Evolutionary conservation across 2,113 vertebrate species (phyloP), one percentile per base, ranked within the genome.

Genomic region (Ellobius talpinus): DNA sequence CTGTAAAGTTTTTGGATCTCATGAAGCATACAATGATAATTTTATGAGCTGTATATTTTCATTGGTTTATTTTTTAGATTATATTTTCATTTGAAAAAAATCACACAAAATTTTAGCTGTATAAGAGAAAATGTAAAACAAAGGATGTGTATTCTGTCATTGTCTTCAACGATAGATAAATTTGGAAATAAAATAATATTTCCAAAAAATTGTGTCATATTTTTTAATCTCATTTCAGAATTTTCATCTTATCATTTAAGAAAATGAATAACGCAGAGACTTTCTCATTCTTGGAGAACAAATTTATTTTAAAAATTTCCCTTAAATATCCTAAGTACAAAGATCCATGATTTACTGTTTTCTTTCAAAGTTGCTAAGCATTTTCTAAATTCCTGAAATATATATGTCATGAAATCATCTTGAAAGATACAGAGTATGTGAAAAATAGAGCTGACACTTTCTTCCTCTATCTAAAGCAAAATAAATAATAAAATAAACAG

Each of bases 301-400:
- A 77, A 70, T 94, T 89, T 65, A 21, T 10, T 26, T 24, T 26
- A 7, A 94, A 70, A 65, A 52, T 95, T 77, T 95, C 76, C 47
- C n/a, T 93, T 95, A 94, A 90, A 74, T 92, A 81, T 81, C 33
- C 52, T 91, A 47, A 96, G 72, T 94, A 36, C 52, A 39, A 96
- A 81, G 94, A 94, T 89, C 33, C 24, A 73, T 81, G 55, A 12
- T 92, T 93, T 45, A 86, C 3, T 72, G 21, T 91, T 68, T 91
- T 78, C 26, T 78, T 95, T 89, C 45, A 66, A 70, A 92, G 50
- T n/a, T 95, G 73, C 50, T 90, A 91, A 50, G 90, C 31, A 77
- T 94, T 96, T 95, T 36, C 39, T 95, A 92, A 95, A 79, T 95
- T 89, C 42, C 9, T 76, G 70, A 96, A 94, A 93, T 92, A 92